Evolutionary conservation across 1,140 invertebrate species (phyloP), one percentile per base, ranked within the genome.

Genomic region (Chrysomallon squamiferum): DNA sequence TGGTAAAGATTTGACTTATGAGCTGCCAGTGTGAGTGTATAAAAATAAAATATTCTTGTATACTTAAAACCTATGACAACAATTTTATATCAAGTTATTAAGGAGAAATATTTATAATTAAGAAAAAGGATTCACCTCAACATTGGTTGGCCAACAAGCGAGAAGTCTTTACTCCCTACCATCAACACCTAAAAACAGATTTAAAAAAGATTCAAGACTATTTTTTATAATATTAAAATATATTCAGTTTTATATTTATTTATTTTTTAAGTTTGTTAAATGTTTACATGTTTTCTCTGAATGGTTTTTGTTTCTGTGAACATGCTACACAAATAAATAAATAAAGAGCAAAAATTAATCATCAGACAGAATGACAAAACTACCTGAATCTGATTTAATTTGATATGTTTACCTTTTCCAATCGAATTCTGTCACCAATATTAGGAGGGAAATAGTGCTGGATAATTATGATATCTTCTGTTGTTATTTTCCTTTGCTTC

Each of bases 401-500:
- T 13, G 63, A 43, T 33, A 65, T 25, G 56, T 62, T 71, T 69
- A 94, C 93, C 88, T 97, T 97, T 74, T 97, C 93, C 41, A 97
- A 83, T 69, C 88, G 90, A 50, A 97, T 90, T 83, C 90, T 85
- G 80, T 97, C 94, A 0, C 94, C 94, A 69, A 91, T 88, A 54
- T 89, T 90, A 11, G 94, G 94, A 20, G 92, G 90, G 91, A 94
- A 96, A 72, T 92, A 89, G 1, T 92, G 92, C 81, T 94, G 90
- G 5, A 97, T 86, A 1, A 95, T 86, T 45, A 98, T 88, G 1
- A 97, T 85, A 86, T 97, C 95, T 52, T 92, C 94, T 45, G 91
- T 87, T 3, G 94, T 97, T 0, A 97, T 87, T 87, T 95, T 93
- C 78, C 91, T 93, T 79, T 97, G 95, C 83, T 92, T 93, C 3